These are phyloP conservation scores for Smutsia gigantea DNA, from an alignment of 2,797 vertebrate species.

Conservation along the genomic window DNA sequence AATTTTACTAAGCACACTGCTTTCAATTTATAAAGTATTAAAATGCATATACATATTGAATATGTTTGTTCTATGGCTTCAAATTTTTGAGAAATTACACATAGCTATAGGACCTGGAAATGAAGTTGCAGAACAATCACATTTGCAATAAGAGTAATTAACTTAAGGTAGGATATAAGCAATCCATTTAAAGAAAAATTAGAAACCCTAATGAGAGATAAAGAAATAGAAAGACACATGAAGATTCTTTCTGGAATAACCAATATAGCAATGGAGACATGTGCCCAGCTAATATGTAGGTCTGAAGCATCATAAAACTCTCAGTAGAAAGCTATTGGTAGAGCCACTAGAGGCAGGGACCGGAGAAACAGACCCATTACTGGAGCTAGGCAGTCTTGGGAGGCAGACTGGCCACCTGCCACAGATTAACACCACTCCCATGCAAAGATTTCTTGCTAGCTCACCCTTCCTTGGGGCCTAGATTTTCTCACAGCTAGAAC, in stretches of 20 bases:
- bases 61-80: not conserved
- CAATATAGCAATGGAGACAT: not conserved
- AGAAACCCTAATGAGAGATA: not conserved
- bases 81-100: not conserved
- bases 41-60: not conserved
- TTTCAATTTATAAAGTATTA: not conserved
- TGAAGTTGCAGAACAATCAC: not conserved
- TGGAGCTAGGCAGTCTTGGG: not conserved
- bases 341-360: not conserved
- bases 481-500: not conserved
- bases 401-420: not conserved
- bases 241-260: not conserved
- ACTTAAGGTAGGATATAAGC: constrained; percentile 16
- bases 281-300: not conserved
- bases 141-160: constrained; percentile 8
- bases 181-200: constrained; percentile 21
- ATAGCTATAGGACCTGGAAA: not conserved
- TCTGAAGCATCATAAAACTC: not conserved
- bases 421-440: not conserved
- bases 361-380: not conserved
- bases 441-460: not conserved
- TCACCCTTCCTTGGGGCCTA: not conserved
- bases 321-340: not conserved
- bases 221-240: not conserved
- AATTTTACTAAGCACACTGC: not conserved